A percentile compares a stretch with the other conserved stretches of the same genome.
Conservation (phyloP, 1,140 invertebrate species). For the Plutomurus gul region DNA sequence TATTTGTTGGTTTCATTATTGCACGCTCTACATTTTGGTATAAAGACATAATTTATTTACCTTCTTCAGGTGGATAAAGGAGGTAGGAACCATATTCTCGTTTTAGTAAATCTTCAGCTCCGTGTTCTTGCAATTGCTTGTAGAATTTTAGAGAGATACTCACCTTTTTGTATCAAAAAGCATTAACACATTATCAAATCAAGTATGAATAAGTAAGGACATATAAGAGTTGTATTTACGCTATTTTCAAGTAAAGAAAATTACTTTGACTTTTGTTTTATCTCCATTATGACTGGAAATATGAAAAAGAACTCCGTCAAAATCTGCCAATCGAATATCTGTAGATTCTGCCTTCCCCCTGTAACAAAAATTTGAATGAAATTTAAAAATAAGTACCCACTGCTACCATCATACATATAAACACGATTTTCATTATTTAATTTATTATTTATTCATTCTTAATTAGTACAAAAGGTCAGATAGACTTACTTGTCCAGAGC, state of each 20-base stretch:
- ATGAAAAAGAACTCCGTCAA: constrained; percentile 98
- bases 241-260: constrained; percentile 57
- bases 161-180: constrained; percentile 69
- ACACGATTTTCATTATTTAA: no score
- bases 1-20: no score
- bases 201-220: not conserved
- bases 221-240: no score
- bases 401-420: no score
- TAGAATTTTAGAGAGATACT: constrained; percentile 99
- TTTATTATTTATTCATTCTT: no score
- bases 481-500: constrained; percentile 86
- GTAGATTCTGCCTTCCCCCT: constrained; percentile 94
- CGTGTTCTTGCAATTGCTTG: constrained; percentile 96
- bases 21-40: no score
- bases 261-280: constrained; percentile 94
- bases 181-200: not conserved
- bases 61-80: constrained; percentile 80
- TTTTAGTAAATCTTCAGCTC: constrained; percentile 93
- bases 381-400: no score
- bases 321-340: constrained; percentile 93
- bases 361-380: constrained; percentile 47
- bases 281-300: constrained; percentile 95
- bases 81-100: constrained; percentile 81
- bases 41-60: no score
- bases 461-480: not conserved